Conservation (phyloP, 2,797 vertebrate genomes). For the Lerista edwardsae region DNA sequence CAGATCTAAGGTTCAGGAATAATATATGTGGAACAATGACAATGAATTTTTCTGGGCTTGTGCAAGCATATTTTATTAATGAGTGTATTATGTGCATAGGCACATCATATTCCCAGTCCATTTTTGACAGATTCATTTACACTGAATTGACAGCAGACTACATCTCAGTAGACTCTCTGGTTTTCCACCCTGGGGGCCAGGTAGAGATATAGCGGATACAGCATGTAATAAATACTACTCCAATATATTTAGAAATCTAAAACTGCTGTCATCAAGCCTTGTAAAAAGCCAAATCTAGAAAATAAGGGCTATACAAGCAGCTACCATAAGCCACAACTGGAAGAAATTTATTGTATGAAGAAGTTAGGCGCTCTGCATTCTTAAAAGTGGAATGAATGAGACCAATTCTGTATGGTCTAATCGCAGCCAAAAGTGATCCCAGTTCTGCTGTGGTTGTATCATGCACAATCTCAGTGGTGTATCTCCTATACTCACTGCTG, state of each 20-base stretch:
- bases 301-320: not conserved
- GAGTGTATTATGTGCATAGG: not conserved
- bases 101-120: not conserved
- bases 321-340: not conserved
- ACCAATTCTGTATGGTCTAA: not conserved
- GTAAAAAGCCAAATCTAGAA: not conserved
- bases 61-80: not conserved
- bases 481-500: not conserved
- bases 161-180: not conserved
- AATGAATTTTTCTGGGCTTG: not conserved
- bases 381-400: constrained; percentile 18
- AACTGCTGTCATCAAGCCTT: not conserved
- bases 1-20: not conserved
- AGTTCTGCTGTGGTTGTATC: not conserved
- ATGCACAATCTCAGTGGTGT: not conserved
- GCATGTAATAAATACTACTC: not conserved
- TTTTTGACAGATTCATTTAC: not conserved
- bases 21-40: not conserved
- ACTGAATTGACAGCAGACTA: not conserved
- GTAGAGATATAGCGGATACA: not conserved
- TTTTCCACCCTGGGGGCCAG: not conserved
- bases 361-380: constrained; percentile 1
- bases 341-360: not conserved
- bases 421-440: constrained; percentile 1
- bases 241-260: not conserved